Evolutionary conservation across 2,113 vertebrate genomes (phyloP).

Genomic region (Riparia riparia): DNA sequence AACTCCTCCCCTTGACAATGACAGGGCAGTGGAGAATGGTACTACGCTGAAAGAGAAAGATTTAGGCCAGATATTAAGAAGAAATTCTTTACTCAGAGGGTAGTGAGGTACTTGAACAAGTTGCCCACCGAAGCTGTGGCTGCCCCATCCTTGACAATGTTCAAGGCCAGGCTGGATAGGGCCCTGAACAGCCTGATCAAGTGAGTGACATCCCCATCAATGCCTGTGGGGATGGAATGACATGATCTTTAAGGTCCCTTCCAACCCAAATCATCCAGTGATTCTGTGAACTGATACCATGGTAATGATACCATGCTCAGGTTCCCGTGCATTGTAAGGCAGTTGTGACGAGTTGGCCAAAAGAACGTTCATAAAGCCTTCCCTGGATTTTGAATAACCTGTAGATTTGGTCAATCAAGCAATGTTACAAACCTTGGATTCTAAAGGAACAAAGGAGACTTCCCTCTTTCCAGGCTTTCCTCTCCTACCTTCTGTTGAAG

Average conservation of each 20-base stretch:
- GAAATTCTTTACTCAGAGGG: neutral
- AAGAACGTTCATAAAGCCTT: neutral
- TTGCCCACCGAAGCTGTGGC: neutral
- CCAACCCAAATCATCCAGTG: neutral
- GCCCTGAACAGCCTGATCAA: neutral
- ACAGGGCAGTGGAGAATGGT: rapidly evolving
- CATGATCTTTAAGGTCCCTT: neutral
- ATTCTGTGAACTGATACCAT: neutral
- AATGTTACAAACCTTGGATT: neutral
- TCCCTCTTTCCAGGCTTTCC: neutral
- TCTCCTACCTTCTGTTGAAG: neutral
- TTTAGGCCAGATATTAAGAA: neutral
- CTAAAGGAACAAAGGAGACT: neutral
- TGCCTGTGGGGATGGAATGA: rapidly evolving
- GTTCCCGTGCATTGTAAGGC: rapidly evolving
- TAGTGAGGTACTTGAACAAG: neutral
- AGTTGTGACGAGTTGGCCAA: neutral
- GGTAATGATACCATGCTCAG: rapidly evolving
- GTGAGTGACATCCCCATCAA: neutral
- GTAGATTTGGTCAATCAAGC: neutral
- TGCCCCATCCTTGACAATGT: neutral
- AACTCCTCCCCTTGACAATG: neutral
- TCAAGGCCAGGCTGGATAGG: neutral
- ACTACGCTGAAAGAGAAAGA: neutral
- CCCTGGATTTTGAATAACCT: neutral